A percentile compares a stretch with the other conserved stretches of the same genome.
Evolutionary conservation across 2,888 invertebrate genomes (phyloP).

Genomic region (Lochmaea crataegi): DNA sequence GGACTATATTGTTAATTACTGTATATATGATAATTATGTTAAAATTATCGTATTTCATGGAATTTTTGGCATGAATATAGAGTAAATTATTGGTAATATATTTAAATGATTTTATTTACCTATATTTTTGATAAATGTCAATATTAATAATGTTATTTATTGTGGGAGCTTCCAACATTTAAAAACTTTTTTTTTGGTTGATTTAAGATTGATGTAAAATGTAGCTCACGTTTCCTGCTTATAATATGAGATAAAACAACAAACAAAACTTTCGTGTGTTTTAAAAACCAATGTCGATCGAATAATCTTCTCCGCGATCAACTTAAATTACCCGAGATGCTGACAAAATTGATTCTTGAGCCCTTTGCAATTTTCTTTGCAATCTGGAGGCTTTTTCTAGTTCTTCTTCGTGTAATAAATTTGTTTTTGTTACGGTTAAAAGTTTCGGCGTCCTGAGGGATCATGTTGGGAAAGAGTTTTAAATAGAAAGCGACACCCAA

Average conservation of each 20-base stretch:
- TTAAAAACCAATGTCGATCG: background rate
- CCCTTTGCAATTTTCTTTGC: conserved; percentile 37
- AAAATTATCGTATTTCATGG: too few species aligned
- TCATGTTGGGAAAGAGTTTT: conserved; percentile 14
- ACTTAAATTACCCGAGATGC: conserved; percentile 37
- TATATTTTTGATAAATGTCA: too few species aligned
- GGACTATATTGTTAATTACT: too few species aligned
- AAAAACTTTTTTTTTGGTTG: too few species aligned
- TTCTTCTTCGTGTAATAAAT: conserved; percentile 34
- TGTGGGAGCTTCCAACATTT: too few species aligned
- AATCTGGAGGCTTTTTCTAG: conserved; percentile 29
- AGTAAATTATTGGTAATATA: too few species aligned
- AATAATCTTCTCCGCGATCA: conserved; percentile 19
- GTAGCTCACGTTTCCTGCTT: background rate
- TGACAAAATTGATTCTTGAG: conserved; percentile 40
- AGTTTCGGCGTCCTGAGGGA: conserved; percentile 27
- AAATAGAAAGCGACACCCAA: conserved; percentile 23
- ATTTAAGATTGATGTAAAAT: too few species aligned
- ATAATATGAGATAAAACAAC: background rate
- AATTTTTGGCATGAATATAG: too few species aligned
- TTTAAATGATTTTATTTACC: too few species aligned
- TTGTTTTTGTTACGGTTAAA: conserved; percentile 31
- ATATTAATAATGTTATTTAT: too few species aligned
- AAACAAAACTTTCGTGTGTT: background rate
- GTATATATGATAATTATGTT: too few species aligned